Conservation (phyloP, 2,888 invertebrate species). For the Sinhomidia bicolor region DNA sequence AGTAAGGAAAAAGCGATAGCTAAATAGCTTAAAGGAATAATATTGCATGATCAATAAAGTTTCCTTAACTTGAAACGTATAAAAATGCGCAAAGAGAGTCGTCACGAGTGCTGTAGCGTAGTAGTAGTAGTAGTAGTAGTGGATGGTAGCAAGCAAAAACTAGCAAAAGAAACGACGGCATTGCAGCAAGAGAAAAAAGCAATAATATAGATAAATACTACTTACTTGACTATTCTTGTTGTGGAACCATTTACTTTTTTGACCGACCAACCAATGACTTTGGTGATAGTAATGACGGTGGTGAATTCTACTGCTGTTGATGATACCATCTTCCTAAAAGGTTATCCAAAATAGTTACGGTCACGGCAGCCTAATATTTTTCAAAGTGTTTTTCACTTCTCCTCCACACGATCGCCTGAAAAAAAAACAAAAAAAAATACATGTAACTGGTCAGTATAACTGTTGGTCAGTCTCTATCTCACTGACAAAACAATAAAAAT, state of each 20-base stretch:
- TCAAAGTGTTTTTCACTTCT: neutral
- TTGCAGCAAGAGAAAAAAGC: neutral
- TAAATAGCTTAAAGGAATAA: conserved; percentile 50
- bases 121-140: too few relatives aligned
- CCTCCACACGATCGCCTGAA: neutral
- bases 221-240: conserved; percentile 37
- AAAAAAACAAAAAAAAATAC: conserved; percentile 9
- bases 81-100: conserved; percentile 12
- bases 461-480: conserved; percentile 22
- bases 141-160: too few relatives aligned
- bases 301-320: conserved; percentile 4
- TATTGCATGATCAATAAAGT: conserved; percentile 71
- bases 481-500: conserved; percentile 55
- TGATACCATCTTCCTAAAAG: conserved; percentile 19
- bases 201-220: neutral
- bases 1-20: conserved; percentile 47
- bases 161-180: neutral
- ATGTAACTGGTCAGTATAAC: conserved; percentile 3
- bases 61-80: conserved; percentile 63
- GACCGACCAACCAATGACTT: neutral
- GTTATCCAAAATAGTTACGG: conserved; percentile 6
- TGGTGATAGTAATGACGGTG: conserved; percentile 3
- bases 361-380: conserved; percentile 17
- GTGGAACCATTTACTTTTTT: conserved; percentile 6
- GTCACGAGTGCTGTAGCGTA: too few relatives aligned